Percentiles rank a stretch among this genome's conserved stretches.
Evolutionary conservation across 2,888 invertebrate genomes (phyloP).

Genomic region (Acanthosepion esculentum): DNA sequence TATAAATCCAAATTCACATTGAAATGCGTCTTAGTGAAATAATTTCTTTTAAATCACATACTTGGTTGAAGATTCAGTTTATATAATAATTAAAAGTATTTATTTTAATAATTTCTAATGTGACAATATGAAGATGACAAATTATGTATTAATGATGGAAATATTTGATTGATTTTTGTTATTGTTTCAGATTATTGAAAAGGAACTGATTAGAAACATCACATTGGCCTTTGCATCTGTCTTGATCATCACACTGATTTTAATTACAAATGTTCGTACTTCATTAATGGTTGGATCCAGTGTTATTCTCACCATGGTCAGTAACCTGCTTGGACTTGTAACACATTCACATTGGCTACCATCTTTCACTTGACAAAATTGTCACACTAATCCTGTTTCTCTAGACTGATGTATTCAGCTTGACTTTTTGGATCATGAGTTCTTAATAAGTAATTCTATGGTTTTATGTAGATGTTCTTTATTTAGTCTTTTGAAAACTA

Average conservation of each 20-base stretch:
- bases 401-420: no score
- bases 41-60: neutral
- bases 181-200: conserved; percentile 79
- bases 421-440: no score
- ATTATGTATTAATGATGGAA: neutral
- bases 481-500: no score
- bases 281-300: conserved; percentile 84
- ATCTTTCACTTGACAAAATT: neutral
- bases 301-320: conserved; percentile 81
- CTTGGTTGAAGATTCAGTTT: no score
- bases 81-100: no score
- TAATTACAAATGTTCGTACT: conserved; percentile 85
- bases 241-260: conserved; percentile 84
- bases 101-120: no score
- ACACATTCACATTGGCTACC: neutral
- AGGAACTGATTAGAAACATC: conserved; percentile 85
- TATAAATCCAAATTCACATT: neutral
- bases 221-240: conserved; percentile 85
- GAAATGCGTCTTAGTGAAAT: neutral
- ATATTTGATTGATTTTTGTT: neutral
- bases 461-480: no score
- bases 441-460: no score
- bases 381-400: no score
- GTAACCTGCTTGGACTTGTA: conserved; percentile 50
- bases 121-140: no score